These are phyloP conservation scores for Oscheius sp. DNA, from an alignment of 2,888 invertebrate species.

Conservation along the genomic window DNA sequence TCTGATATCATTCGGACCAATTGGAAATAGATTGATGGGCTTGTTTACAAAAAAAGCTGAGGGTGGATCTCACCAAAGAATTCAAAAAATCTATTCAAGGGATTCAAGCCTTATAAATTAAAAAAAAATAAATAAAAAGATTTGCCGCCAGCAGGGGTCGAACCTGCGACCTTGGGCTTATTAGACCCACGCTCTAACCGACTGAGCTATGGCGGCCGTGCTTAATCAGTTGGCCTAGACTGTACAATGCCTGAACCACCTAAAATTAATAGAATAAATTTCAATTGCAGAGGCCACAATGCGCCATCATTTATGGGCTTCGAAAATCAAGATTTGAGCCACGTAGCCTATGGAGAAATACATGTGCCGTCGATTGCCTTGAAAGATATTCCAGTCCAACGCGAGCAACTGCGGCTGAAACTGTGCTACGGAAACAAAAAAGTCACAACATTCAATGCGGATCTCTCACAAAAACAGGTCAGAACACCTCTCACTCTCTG, in stretches of 20 bases:
- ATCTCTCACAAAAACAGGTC: constrained; percentile 67
- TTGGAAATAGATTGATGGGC: too few relatives aligned
- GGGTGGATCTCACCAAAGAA: neutral
- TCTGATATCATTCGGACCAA: too few relatives aligned
- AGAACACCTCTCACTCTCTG: neutral
- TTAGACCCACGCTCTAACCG: constrained; percentile 70
- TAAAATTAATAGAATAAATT: neutral
- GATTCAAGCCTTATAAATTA: neutral
- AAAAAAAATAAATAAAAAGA: constrained; percentile 33
- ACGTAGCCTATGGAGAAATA: constrained; percentile 51
- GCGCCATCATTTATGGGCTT: constrained; percentile 71
- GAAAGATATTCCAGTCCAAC: constrained; percentile 68
- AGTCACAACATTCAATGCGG: constrained; percentile 68
- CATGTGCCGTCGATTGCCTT: constrained; percentile 70
- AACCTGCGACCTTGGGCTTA: constrained; percentile 70
- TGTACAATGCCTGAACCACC: too few relatives aligned
- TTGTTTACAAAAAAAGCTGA: too few relatives aligned
- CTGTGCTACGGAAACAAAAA: constrained; percentile 69
- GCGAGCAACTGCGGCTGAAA: constrained; percentile 68
- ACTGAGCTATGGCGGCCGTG: constrained; percentile 67
- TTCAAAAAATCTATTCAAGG: neutral
- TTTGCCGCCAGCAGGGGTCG: constrained; percentile 69
- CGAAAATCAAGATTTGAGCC: constrained; percentile 63
- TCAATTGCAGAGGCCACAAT: constrained; percentile 70
- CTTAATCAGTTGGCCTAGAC: too few relatives aligned